Conservation (phyloP, 2,113 vertebrate species). For the Caranx melampygus region DNA sequence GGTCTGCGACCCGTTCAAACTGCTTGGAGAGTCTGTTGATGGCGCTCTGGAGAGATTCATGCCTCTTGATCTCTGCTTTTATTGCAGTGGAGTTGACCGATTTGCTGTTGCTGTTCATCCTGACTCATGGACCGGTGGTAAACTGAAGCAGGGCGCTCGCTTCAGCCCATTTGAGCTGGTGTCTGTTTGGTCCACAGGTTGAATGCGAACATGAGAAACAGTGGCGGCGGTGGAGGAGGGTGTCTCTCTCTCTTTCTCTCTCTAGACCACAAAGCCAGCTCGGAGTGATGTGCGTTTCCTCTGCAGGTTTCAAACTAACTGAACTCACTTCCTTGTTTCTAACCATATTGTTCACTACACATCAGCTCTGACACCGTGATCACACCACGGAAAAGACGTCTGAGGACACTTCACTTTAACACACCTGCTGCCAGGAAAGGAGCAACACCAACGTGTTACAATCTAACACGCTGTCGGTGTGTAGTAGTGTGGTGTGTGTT, state of each 20-base stretch:
- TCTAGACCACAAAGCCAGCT: slow-evolving; percentile 68
- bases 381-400: not conserved
- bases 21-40: slow-evolving; percentile 81
- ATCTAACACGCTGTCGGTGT: not conserved
- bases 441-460: too few species aligned
- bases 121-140: slow-evolving; percentile 64
- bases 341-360: slow-evolving; percentile 41
- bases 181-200: slow-evolving; percentile 36
- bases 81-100: slow-evolving; percentile 83
- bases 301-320: slow-evolving; percentile 73
- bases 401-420: not conserved
- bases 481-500: not conserved
- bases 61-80: slow-evolving; percentile 84
- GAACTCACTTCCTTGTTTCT: slow-evolving; percentile 84
- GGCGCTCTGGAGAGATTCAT: slow-evolving; percentile 81
- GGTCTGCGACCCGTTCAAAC: slow-evolving; percentile 82
- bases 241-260: slow-evolving; percentile 24
- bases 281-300: slow-evolving; percentile 72
- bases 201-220: slow-evolving; percentile 8
- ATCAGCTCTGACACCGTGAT: not conserved
- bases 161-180: slow-evolving; percentile 76
- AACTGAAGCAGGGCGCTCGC: slow-evolving; percentile 35
- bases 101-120: slow-evolving; percentile 83
- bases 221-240: slow-evolving; percentile 5
- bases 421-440: not conserved